Evolutionary conservation across 2,888 invertebrate species (phyloP), one percentile per base, ranked within the genome.

Genomic region (Synanthedon myopaeformis): DNA sequence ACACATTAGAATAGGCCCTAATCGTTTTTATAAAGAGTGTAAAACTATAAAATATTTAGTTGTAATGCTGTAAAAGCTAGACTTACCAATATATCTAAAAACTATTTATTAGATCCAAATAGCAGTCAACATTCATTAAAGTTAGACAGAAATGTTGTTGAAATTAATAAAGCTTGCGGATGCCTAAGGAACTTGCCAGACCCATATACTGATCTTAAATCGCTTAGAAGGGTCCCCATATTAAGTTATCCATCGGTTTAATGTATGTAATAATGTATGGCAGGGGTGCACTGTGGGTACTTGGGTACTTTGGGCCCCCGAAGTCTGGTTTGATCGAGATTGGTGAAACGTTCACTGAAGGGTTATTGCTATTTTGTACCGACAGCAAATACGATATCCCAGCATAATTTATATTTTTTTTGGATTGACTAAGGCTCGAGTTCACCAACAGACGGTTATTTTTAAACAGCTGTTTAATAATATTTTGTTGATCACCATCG

Each of bases 201-300:
- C 71, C 76, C 70, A 74, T 76, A 66, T 76, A 71, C 67, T 75
- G 79, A 81, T 82, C 82, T 85, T 79, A 81, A 82, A 85, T 79
- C 81, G 79, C 72, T 80, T 76, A 75, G 68, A 67, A 64, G 66
- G 66, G 72, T 63, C 67, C 69, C 69, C 67, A 70, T 79, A 83
- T 82, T 81, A 77, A 80, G 82, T 82, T 83, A 82, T 80, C 78
- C 75, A 65, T 73, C 72, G 79, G 79, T 79, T 79, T 77, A 72
- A 72, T 69, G 70, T 74, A 72, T 74, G 78, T 81, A 81, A 83
- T 82, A 81, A 81, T 81, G 74, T 79, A 80, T 78, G 74, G 78
- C 65, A 66, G 64, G 76, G 76, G 72, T 73, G 69, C 61, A 49
- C 60, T 62, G 61, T 61, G 67, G 67, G 65, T 66, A 62, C 64